Percentiles rank a stretch among this genome's conserved stretches.
phyloP scores from a whole-genome alignment of 1,140 invertebrate species.

The Bombus confusus region DNA sequence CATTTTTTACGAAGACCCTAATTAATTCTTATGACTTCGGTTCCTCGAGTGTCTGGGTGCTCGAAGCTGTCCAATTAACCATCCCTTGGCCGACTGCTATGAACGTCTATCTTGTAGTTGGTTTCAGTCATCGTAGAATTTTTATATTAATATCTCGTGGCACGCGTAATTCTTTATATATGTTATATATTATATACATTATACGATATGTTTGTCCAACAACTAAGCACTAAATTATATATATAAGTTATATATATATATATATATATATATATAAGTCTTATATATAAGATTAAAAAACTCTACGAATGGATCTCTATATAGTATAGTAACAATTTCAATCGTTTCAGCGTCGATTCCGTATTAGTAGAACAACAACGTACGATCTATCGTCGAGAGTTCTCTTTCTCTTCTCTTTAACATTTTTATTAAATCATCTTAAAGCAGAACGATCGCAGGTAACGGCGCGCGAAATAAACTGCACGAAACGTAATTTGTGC shows the following conservation, averaged over 20 bases:
- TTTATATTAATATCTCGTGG: no score
- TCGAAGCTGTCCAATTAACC: not conserved
- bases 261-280: no score
- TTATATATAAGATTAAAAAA: no score
- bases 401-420: not conserved
- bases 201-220: no score
- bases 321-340: not conserved
- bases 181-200: no score
- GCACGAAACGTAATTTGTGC: slow-evolving; percentile 1
- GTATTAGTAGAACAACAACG: not conserved
- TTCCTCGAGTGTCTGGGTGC: not conserved
- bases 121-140: no score
- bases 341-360: not conserved
- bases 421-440: not conserved
- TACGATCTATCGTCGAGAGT: not conserved
- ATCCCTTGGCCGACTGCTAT: not conserved
- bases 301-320: no score
- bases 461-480: not conserved
- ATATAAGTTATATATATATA: no score
- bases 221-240: no score
- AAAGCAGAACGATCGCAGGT: not conserved
- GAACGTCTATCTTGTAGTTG: not conserved
- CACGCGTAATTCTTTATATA: no score
- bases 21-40: not conserved
- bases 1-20: not conserved